Conservation (phyloP, 2,797 vertebrate genomes). For the Lepilemur ruficaudatus region DNA sequence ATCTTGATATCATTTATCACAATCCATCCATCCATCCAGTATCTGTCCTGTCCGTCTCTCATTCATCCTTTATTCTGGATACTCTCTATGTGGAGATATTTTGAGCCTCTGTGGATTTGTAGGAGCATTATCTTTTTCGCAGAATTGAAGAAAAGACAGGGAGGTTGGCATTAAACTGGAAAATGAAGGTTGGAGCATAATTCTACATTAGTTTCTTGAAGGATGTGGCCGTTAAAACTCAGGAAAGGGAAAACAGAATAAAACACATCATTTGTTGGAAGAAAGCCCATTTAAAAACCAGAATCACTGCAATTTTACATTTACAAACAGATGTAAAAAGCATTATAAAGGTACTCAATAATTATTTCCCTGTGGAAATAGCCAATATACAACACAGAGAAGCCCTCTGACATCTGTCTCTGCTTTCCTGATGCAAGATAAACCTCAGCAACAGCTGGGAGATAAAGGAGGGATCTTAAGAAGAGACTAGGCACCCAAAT, state of each 20-base stretch:
- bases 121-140: not conserved
- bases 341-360: not conserved
- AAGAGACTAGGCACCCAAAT: not conserved
- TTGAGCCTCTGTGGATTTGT: not conserved
- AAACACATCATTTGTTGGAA: conserved; percentile 6
- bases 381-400: not conserved
- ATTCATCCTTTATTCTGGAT: not conserved
- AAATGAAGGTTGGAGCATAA: not conserved
- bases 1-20: not conserved
- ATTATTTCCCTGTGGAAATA: not conserved
- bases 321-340: conserved; percentile 13
- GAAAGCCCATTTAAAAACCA: not conserved
- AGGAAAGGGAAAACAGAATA: conserved; percentile 27
- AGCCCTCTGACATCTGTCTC: not conserved
- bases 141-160: not conserved
- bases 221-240: not conserved
- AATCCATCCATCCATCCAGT: not conserved
- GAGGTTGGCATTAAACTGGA: not conserved
- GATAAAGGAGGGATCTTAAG: not conserved
- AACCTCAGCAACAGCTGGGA: not conserved
- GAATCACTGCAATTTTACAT: not conserved
- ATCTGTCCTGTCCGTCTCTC: not conserved
- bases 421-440: not conserved
- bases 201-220: not conserved
- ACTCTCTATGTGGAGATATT: not conserved